phyloP scores from a whole-genome alignment of 2,797 vertebrate genomes.

The Bovichtus diacanthus region DNA sequence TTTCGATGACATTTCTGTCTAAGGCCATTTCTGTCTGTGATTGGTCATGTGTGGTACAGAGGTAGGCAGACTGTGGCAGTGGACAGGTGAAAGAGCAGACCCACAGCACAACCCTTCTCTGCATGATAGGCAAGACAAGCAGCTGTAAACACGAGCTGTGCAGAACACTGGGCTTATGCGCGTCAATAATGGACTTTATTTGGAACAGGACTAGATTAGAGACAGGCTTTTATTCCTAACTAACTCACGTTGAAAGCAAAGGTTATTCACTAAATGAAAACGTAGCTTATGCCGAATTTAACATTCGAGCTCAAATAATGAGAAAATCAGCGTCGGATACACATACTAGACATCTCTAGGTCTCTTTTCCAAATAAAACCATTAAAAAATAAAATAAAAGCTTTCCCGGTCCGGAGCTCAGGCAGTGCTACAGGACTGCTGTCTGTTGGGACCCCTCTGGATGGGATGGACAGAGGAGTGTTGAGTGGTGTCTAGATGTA shows the following conservation, averaged over 20 bases:
- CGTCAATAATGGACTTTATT: not conserved
- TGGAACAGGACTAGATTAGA: not conserved
- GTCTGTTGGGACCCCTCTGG: not conserved
- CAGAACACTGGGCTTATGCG: not conserved
- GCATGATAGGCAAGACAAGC: not conserved
- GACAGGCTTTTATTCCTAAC: not conserved
- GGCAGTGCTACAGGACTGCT: not conserved
- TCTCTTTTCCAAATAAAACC: not conserved
- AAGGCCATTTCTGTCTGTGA: conserved; percentile 32
- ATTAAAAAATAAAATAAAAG: too few species aligned
- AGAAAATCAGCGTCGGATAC: not conserved
- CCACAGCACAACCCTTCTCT: not conserved
- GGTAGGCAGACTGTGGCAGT: conserved; percentile 26
- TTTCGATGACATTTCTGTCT: conserved; percentile 23
- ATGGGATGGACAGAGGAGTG: not conserved
- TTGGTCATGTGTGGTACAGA: not conserved
- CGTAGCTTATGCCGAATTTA: not conserved
- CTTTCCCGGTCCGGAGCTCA: too few species aligned
- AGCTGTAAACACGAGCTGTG: not conserved
- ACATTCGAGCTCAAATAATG: conserved; percentile 1
- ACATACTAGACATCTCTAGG: not conserved
- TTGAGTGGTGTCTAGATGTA: conserved; percentile 87
- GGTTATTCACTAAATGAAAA: not conserved
- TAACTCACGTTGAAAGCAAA: not conserved
- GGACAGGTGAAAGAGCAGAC: conserved; percentile 8